Conservation (phyloP, 2,113 vertebrate genomes). For the Pyxicephalus adspersus region DNA sequence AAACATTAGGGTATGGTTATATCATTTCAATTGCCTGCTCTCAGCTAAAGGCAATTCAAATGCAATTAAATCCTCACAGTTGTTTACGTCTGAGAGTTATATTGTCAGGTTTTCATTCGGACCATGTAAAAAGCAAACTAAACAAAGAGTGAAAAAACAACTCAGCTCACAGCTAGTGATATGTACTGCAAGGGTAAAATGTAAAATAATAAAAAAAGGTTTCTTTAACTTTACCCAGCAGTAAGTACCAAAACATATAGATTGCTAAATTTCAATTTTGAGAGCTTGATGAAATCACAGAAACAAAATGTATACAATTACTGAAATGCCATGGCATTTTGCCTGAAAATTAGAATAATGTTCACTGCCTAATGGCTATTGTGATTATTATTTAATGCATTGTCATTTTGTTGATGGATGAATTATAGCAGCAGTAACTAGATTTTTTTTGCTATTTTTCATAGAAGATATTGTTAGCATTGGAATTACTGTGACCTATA, state of each 20-base stretch:
- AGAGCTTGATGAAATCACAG: constrained; percentile 5
- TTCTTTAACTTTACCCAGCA: not conserved
- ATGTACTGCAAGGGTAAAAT: not conserved
- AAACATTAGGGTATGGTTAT: constrained; percentile 29
- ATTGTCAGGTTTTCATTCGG: not conserved
- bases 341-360: constrained; percentile 3
- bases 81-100: constrained; percentile 8
- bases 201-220: not conserved
- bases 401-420: not conserved
- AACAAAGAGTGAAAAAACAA: not conserved
- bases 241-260: not conserved
- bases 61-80: constrained; percentile 26
- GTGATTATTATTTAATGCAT: not conserved
- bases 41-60: constrained; percentile 16
- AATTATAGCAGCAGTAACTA: not conserved
- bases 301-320: constrained; percentile 9
- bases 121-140: not conserved
- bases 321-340: constrained; percentile 32
- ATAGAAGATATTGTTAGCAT: not conserved
- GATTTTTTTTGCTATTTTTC: not conserved
- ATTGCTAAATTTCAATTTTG: not conserved
- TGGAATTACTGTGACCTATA: not conserved
- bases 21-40: constrained; percentile 31
- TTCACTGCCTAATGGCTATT: constrained; percentile 28
- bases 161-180: not conserved